Conservation (phyloP, 2,113 vertebrate genomes). For the Pithys albifrons region DNA sequence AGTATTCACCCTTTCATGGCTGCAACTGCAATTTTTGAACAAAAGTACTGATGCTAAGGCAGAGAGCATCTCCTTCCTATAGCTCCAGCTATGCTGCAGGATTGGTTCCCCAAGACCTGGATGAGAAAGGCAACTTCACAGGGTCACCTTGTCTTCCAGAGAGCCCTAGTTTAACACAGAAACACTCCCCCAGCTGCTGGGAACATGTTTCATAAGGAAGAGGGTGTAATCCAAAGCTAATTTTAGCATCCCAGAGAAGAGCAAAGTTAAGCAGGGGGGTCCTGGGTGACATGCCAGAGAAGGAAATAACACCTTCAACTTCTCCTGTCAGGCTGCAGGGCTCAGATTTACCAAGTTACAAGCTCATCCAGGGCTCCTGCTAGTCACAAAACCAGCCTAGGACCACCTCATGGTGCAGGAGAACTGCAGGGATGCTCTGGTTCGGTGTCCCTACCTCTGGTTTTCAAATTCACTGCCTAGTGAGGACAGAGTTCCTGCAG, state of each 20-base stretch:
- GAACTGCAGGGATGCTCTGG: not conserved
- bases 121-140: not conserved
- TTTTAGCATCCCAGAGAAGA: not conserved
- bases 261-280: conserved; percentile 13
- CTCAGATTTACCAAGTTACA: not conserved
- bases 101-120: not conserved
- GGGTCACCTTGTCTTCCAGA: not conserved
- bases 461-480: not conserved
- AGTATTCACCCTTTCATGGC: not conserved
- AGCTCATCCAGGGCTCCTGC: not conserved
- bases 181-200: conserved; percentile 4
- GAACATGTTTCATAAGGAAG: conserved; percentile 25
- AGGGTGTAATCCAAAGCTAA: conserved; percentile 2
- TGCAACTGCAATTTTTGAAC: not conserved
- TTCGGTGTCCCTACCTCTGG: not conserved
- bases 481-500: not conserved
- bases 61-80: not conserved
- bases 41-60: not conserved
- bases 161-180: not conserved
- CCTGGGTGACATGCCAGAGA: not conserved
- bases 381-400: not conserved
- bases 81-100: not conserved
- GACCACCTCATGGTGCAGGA: not conserved
- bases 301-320: not conserved
- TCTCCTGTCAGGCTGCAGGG: not conserved